Base-by-base conservation (phyloP, 2,888 invertebrate species). In the Serrognathus titanus region DNA sequence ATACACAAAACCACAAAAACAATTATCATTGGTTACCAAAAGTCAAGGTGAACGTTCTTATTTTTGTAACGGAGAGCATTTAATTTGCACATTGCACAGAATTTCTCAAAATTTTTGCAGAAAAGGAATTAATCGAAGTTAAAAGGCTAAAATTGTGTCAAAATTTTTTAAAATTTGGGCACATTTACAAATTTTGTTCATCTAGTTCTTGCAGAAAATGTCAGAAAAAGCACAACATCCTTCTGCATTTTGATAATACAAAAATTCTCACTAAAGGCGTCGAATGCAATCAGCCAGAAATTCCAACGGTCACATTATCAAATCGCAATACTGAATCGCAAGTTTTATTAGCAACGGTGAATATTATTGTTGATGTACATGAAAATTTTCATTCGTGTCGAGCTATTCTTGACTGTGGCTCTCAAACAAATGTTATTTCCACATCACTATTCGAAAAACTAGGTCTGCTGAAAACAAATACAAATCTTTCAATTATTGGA, bases 21-120 rank as follows among this genome's bases (percentile, higher is more conserved):
- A 20, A 12, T 3, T 3, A 4, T 16, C 20, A 10, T 10, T 36
- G 13, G n/a, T n/a, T 10, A 48, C 24, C 12, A n/a, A 20, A 47
- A 16, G 24, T 31, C 13, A 13, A 31, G 16, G 11, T 13, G 5
- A 48, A 9, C 12, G 11, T 4, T 50, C 11, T 10, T 39, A 12
- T 39, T 51, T 35, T n/a, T 51, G 45, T 45, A 43, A 51, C 7
- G 24, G 11, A 31, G 9, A 11, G 2, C 47, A 53, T 53, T 11
- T 24, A 10, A 48, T 53, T 38, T 38, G 16, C 12, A n/a, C 11
- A 50, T 12, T 53, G 53, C 11, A 8, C 16, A 6, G 36, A 53
- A 8, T 53, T 53, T 53, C 37, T 53, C 4, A 13, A 47, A 24
- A n/a, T 53, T 16, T 3, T n/a, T 8, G n/a, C 12, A n/a, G 10